Evolutionary conservation across 2,797 vertebrate species (phyloP).

Genomic region (Falco naumanni): DNA sequence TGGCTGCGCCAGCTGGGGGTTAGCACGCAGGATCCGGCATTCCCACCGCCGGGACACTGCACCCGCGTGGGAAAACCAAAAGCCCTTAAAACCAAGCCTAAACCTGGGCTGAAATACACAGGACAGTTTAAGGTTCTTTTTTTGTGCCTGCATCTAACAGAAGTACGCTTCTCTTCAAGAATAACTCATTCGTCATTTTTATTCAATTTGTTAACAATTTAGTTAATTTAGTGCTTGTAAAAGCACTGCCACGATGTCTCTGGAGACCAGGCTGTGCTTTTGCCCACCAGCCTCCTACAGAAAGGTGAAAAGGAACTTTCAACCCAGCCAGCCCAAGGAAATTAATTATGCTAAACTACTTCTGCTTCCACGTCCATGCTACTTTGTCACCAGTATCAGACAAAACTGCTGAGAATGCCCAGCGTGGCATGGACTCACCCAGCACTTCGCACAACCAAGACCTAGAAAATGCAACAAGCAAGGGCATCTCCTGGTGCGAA

Average conservation of each 20-base stretch:
- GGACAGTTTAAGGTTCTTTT: not conserved
- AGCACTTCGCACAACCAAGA: not conserved
- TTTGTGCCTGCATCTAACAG: not conserved
- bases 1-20: not conserved
- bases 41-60: not conserved
- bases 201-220: not conserved
- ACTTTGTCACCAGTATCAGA: not conserved
- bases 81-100: fast-evolving
- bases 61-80: not conserved
- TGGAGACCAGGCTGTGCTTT: not conserved
- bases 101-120: not conserved
- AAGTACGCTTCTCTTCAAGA: fast-evolving
- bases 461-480: not conserved
- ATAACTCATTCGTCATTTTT: fast-evolving
- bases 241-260: not conserved
- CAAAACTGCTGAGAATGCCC: not conserved
- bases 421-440: not conserved
- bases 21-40: not conserved
- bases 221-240: not conserved
- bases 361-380: not conserved
- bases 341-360: not conserved
- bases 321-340: not conserved
- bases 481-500: not conserved
- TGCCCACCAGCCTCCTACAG: not conserved
- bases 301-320: not conserved